Conservation (phyloP, 2,888 invertebrate species). For the Flexamia atlantica region DNA sequence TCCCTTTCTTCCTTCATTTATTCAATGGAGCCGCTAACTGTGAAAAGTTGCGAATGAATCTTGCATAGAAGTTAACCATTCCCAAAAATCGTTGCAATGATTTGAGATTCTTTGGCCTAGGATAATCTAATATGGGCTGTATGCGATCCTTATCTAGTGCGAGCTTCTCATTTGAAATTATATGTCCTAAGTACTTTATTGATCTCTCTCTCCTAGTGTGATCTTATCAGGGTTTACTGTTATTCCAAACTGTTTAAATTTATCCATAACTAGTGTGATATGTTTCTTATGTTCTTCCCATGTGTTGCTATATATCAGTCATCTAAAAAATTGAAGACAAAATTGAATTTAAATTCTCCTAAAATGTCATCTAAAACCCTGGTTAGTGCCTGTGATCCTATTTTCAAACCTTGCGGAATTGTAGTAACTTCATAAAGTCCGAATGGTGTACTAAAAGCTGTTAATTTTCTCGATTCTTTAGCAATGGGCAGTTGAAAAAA, state of each 20-base stretch:
- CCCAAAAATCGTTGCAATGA: neutral
- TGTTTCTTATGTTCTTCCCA: neutral
- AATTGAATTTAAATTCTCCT: neutral
- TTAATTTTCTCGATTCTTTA: neutral
- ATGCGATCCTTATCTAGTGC: neutral
- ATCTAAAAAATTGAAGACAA: neutral
- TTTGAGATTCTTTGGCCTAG: neutral
- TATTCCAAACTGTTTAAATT: neutral
- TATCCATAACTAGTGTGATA: neutral
- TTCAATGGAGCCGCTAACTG: neutral
- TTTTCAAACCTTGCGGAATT: neutral
- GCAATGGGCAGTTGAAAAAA: neutral
- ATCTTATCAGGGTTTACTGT: neutral
- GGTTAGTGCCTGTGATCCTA: neutral
- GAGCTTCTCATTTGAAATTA: neutral
- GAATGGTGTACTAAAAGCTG: neutral
- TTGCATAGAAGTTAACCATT: neutral
- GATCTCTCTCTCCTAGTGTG: neutral
- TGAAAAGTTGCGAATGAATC: neutral
- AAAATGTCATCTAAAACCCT: neutral
- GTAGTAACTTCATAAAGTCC: neutral
- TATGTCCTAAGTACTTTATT: neutral
- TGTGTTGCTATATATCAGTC: neutral
- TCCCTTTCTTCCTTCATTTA: neutral
- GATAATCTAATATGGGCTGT: neutral